phyloP scores from a whole-genome alignment of 1,140 invertebrate genomes.

The Drosophila lacteicornis region DNA sequence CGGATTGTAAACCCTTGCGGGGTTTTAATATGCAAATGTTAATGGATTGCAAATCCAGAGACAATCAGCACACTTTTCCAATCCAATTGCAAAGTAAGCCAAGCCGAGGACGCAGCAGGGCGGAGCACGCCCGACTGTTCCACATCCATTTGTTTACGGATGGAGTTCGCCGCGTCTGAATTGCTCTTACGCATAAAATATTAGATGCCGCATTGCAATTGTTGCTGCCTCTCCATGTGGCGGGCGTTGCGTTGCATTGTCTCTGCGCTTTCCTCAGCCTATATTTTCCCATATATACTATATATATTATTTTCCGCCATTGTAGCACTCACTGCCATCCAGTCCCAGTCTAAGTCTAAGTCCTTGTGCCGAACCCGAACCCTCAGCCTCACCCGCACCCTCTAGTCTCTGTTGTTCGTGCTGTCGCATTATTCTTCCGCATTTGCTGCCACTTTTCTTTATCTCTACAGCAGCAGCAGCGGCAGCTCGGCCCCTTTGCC shows the following conservation, averaged over 20 bases:
- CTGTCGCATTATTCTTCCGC: constrained; percentile 83
- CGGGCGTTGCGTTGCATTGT: constrained; percentile 80
- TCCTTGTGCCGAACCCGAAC: not conserved
- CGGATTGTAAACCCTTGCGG: not conserved
- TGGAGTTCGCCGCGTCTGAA: constrained; percentile 25
- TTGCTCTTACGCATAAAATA: constrained; percentile 79
- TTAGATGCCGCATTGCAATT: constrained; percentile 80
- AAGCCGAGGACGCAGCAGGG: not conserved
- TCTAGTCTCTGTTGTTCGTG: constrained; percentile 71
- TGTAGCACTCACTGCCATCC: constrained; percentile 40
- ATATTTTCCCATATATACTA: constrained; percentile 21
- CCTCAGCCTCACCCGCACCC: constrained; percentile 6
- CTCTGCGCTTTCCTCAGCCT: constrained; percentile 32
- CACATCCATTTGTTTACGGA: constrained; percentile 39
- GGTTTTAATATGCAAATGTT: constrained; percentile 38
- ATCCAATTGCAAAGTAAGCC: constrained; percentile 20
- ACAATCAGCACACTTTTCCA: constrained; percentile 12
- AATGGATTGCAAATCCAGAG: constrained; percentile 40
- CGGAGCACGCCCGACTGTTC: constrained; percentile 31
- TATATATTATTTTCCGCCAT: constrained; percentile 59
- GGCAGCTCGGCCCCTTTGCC: constrained; percentile 16
- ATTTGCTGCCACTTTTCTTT: constrained; percentile 83
- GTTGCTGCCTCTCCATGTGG: constrained; percentile 68
- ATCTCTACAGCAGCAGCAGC: constrained; percentile 53
- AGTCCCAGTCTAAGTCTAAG: not conserved